Evolutionary conservation across 2,797 vertebrate species (phyloP), one percentile per base, ranked within the genome.

Genomic region (Kryptopterus vitreolus): DNA sequence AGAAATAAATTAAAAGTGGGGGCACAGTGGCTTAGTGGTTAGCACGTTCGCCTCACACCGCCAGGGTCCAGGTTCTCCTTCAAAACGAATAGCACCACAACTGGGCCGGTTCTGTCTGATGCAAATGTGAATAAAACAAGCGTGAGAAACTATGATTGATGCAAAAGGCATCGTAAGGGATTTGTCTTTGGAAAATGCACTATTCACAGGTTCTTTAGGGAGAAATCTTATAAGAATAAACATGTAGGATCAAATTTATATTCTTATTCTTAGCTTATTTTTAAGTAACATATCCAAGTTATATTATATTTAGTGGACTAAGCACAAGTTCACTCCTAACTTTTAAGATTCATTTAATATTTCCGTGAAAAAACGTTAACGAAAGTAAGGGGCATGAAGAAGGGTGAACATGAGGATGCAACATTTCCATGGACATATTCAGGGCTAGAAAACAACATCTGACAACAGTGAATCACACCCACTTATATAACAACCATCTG

Each of bases 401-500:
- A 55, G 43, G n/a, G 3, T 43, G 4, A 24, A 12, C 71, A 73
- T 13, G 33, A 85, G 80, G 82, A 82, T 68, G 31, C 69, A 12
- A 31, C 50, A 73, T 62, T 81, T 84, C 66, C 55, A 63, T 79
- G 76, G 33, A 70, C 10, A 71, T 58, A 65, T 73, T 13, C 76
- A 76, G 18, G 79, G 26, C 46, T 53, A 70, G 50, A 78, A 82
- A 78, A 82, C 79, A 80, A 61, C 82, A 87, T 82, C 71, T 80
- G 84, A 86, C 69, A 76, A 43, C 57, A 24, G 1, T 82, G 84
- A 88, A 81, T 87, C 82, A 87, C 24, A 76, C 13, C 53, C 9
- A 15, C 53, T 88, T 82, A 72, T 78, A 84, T 83, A 88, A 88
- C 65, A 31, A 43, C 77, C 84, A 81, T 85, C 82, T 86, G 84